phyloP scores from a whole-genome alignment of 2,113 vertebrate species.

The Rutilus rutilus region DNA sequence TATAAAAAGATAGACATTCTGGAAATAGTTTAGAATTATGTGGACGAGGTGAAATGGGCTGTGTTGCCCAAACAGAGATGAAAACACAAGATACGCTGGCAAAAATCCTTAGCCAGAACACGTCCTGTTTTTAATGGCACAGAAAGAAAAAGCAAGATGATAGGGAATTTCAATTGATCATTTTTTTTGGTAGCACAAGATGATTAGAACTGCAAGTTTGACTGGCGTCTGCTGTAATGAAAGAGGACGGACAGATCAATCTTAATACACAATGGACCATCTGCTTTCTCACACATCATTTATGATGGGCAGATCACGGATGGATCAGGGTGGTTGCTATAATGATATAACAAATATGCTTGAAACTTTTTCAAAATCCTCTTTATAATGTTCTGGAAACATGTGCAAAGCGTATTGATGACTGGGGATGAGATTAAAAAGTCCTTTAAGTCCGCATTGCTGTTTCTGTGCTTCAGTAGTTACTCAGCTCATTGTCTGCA shows the following conservation, averaged over 20 bases:
- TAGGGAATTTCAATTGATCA: background rate
- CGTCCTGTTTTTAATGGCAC: background rate
- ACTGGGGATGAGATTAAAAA: background rate
- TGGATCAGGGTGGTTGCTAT: background rate
- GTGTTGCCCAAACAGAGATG: background rate
- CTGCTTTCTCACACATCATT: slow-evolving; percentile 13
- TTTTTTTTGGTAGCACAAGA: slow-evolving; percentile 2
- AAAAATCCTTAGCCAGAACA: background rate
- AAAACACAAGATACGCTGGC: background rate
- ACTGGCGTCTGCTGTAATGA: background rate
- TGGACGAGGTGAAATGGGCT: background rate
- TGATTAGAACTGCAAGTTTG: slow-evolving; percentile 32
- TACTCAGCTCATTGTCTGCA: slow-evolving; percentile 28
- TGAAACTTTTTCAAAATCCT: background rate
- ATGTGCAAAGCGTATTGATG: slow-evolving; percentile 13
- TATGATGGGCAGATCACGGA: slow-evolving; percentile 5
- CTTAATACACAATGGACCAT: slow-evolving; percentile 26
- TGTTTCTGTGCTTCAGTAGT: slow-evolving; percentile 42
- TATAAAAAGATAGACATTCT: background rate
- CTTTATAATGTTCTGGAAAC: slow-evolving; percentile 2
- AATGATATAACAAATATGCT: slow-evolving; percentile 22
- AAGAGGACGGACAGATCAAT: slow-evolving; percentile 34
- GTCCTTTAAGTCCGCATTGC: background rate
- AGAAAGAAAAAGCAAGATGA: background rate
- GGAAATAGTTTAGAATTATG: background rate